Base-by-base conservation (phyloP, 2,113 vertebrate genomes). In the Silurus meridionalis region DNA sequence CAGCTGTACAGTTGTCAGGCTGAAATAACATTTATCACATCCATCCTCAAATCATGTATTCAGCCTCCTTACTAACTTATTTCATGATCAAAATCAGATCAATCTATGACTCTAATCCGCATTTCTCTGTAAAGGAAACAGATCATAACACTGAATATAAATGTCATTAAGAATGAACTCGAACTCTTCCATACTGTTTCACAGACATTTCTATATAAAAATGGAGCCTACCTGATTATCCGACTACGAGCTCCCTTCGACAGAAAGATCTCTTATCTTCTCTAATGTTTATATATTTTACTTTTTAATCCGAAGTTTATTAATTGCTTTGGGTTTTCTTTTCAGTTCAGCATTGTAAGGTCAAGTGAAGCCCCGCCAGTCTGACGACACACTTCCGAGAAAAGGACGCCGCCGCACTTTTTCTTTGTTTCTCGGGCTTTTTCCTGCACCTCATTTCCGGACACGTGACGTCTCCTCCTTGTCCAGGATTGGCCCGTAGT, bases 211-310 rank as follows among this genome's bases (percentile, higher is more conserved):
- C 25, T 6, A 25, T 28, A 55, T 2, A 21, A 13, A 37, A 37
- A 37, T 37, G 37, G 37, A 37, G 37, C 57, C 9, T 80, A 80
- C 78, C 78, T 61, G 78, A 13, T 80, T 23, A 6, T 79, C 25
- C n/a, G 2, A 58, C 17, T 19, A 83, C 50, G 82, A 71, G 21
- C 81, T 83, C 28, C 28, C 81, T 11, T 57, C 23, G 67, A 72
- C 52, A 58, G 82, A 83, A 37, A 72, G 82, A 72, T 25, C 67
- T n/a, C 19, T n/a, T 60, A 74, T 58, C 8, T 55, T 21, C 52
- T 58, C 5, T 2, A 37, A 37, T 37, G 1, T 37, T 37, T 37
- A 37, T 37, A 37, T 37, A 37, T 37, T 37, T 37, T 37, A 37
- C 37, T 6, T 74, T 48, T 60, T 46, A 57, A 74, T 83, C 57